These are phyloP conservation scores for Clarias magur DNA, from an alignment of 2,113 vertebrate species.

Conservation along the genomic window DNA sequence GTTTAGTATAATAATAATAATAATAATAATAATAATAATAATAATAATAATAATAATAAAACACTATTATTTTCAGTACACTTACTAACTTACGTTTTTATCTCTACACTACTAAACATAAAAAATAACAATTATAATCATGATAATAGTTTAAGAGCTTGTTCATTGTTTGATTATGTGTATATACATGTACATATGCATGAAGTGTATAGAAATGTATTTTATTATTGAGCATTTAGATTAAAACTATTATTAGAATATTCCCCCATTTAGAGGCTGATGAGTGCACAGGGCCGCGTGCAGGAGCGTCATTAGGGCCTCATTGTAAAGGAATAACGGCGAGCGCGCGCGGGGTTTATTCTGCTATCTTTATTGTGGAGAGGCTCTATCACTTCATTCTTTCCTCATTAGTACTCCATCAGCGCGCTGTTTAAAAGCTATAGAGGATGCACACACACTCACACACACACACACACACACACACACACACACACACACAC, in stretches of 20 bases:
- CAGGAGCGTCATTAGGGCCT: neutral
- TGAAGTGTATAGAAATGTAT: neutral
- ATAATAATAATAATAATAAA: neutral
- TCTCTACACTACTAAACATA: neutral
- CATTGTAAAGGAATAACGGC: neutral
- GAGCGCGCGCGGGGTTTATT: neutral
- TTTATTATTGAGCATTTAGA: neutral
- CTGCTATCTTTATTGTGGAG: slow-evolving; percentile 24
- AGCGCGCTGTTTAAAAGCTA: neutral
- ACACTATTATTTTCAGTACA: neutral
- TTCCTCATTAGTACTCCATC: slow-evolving; percentile 34
- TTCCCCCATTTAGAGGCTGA: neutral
- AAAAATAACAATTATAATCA: neutral
- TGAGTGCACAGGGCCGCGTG: neutral
- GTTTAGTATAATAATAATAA: neutral
- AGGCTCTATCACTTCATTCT: slow-evolving; percentile 27
- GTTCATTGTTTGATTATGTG: neutral
- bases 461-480: slow-evolving; percentile 26
- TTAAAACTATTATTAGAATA: neutral
- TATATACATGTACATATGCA: neutral
- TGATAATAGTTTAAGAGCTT: no score
- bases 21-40: neutral
- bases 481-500: slow-evolving; percentile 31
- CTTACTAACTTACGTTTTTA: neutral
- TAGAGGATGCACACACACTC: neutral